Evolutionary conservation across 1,140 invertebrate genomes (phyloP).

Genomic region (Pomacea maculata): DNA sequence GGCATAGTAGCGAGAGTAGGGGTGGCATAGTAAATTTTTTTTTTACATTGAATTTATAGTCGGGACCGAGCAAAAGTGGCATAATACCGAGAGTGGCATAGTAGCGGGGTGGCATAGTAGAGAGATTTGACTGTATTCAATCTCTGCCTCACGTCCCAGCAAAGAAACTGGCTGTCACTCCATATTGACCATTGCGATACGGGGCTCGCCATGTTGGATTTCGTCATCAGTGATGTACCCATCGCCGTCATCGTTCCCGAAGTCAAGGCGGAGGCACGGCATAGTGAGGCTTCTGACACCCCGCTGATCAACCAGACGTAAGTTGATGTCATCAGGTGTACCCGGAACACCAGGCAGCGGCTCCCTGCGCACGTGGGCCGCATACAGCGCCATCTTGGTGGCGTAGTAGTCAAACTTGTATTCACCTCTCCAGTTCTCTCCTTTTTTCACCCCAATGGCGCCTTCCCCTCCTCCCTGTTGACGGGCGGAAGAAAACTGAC

Average conservation of each 20-base stretch:
- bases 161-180: no score
- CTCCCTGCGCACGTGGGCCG: conserved; percentile 13
- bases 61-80: no score
- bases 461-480: not conserved
- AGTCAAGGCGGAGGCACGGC: conserved; percentile 30
- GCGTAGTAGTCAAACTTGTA: conserved; percentile 37
- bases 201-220: no score
- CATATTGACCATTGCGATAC: no score
- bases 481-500: not conserved
- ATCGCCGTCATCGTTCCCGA: not conserved
- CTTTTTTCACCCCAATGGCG: not conserved
- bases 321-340: conserved; percentile 36
- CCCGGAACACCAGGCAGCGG: conserved; percentile 22
- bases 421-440: conserved; percentile 17
- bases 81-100: no score
- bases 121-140: no score
- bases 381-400: conserved; percentile 24
- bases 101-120: no score
- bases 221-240: not conserved
- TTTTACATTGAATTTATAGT: no score
- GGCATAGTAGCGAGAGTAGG: no score
- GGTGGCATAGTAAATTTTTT: no score
- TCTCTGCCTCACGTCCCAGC: no score
- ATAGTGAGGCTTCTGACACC: conserved; percentile 37
- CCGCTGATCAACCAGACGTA: conserved; percentile 34